These are phyloP conservation scores for Blomia tropicalis DNA, from an alignment of 2,888 invertebrate genomes.

Conservation along the genomic window DNA sequence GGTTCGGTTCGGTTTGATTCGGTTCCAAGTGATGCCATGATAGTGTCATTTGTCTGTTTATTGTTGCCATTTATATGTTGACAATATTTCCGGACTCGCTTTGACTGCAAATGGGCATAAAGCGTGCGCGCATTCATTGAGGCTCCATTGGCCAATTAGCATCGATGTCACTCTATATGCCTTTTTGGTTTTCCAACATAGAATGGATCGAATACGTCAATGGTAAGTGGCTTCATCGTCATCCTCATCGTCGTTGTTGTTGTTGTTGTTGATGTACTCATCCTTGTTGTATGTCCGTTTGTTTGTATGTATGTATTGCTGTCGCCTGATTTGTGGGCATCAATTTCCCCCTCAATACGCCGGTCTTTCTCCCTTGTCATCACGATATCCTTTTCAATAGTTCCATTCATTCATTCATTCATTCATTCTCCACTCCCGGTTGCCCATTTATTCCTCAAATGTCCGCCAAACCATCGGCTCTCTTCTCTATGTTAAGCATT, in stretches of 20 bases:
- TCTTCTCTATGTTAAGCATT: slow-evolving; percentile 11
- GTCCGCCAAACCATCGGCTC: no score
- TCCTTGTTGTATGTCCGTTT: not conserved
- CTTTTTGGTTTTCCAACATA: no score
- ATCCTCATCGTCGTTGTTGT: no score
- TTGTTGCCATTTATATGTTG: not conserved
- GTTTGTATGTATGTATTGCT: not conserved
- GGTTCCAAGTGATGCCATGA: not conserved
- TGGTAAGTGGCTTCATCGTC: no score
- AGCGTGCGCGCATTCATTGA: no score
- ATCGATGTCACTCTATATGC: no score
- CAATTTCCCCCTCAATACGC: not conserved
- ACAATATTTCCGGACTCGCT: slow-evolving; percentile 12
- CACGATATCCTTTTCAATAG: no score
- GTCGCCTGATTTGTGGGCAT: not conserved
- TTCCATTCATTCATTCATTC: not conserved
- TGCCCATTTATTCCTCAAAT: no score
- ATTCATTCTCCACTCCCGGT: not conserved
- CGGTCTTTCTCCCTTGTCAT: not conserved
- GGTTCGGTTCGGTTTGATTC: not conserved
- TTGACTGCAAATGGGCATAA: not conserved
- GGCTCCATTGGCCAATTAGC: not conserved
- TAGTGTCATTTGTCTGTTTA: slow-evolving; percentile 11
- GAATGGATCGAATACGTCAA: no score
- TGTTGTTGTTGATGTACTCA: not conserved